phyloP scores from a whole-genome alignment of 2,888 invertebrate genomes.

The Drosophila melanocephala region DNA sequence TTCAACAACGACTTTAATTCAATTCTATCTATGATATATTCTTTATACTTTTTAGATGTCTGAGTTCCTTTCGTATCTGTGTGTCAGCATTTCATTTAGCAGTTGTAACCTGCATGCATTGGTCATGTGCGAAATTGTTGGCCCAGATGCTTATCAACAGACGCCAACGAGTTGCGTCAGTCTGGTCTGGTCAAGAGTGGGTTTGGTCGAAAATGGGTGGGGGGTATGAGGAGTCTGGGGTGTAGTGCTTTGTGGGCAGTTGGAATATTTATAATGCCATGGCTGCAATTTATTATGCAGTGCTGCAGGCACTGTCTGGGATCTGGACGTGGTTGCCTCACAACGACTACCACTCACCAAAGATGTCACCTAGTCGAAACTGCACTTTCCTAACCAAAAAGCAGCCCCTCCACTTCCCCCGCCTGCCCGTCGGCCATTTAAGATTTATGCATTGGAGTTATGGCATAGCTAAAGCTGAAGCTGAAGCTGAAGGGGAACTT shows the following conservation, averaged over 20 bases:
- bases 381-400: slow-evolving; percentile 39
- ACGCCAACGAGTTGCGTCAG: slow-evolving; percentile 42
- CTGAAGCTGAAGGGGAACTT: slow-evolving; percentile 64
- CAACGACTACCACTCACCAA: slow-evolving; percentile 67
- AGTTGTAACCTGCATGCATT: slow-evolving; percentile 69
- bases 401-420: slow-evolving; percentile 5
- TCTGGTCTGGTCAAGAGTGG: slow-evolving; percentile 1
- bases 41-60: not conserved
- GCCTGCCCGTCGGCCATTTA: slow-evolving; percentile 36
- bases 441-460: slow-evolving; percentile 81
- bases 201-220: not conserved
- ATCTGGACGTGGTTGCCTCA: slow-evolving; percentile 27
- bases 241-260: slow-evolving; percentile 23
- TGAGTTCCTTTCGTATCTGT: slow-evolving; percentile 40
- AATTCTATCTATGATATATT: not conserved
- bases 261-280: slow-evolving; percentile 82
- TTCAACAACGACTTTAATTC: not conserved
- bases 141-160: slow-evolving; percentile 79
- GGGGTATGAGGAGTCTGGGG: too few relatives aligned
- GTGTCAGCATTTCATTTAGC: slow-evolving; percentile 76
- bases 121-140: slow-evolving; percentile 83
- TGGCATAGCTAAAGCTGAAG: slow-evolving; percentile 37
- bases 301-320: slow-evolving; percentile 60
- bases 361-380: slow-evolving; percentile 76
- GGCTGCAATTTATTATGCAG: slow-evolving; percentile 83